Base-by-base conservation (phyloP, 2,797 vertebrate genomes). In the Sebastes hopkinsi region DNA sequence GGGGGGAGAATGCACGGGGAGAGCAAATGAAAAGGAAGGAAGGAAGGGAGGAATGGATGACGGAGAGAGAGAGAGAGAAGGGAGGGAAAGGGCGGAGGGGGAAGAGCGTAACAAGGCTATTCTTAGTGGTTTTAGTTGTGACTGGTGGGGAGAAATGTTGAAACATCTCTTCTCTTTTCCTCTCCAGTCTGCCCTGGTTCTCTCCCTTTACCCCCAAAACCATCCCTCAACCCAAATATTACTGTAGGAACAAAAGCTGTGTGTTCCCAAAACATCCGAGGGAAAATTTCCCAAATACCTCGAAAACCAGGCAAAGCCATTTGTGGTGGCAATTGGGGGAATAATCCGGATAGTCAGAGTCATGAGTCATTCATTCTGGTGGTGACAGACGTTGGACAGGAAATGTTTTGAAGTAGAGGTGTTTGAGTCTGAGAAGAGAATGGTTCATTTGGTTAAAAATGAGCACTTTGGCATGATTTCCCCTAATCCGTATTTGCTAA, bases 101-200 rank as follows among this genome's bases (percentile, higher is more conserved):
- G 77, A 69, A 81, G 67, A 80, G 58, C 14, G 23, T 75, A 80
- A 84, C 65, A 56, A 81, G 77, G 69, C 83, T 91, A 73, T 87
- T 91, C 89, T 92, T 89, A 86, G 86, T 86, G 92, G 85, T 89
- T 92, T 92, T 59, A 79, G 82, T 84, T 84, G 73, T 72, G 84
- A 89, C 77, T 85, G 58, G 46, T 66, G 22, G 38, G 32, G 60
- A 77, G 64, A 84, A 82, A 86, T 56, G 65, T 62, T 55, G 38
- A 66, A 85, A 82, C 16, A 20, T 83, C 74, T 29, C 25, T 25
- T 72, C 29, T 67, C 72, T 30, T 75, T 30, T 64, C 60, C 54
- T 62, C 50, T 54, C 23, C 72, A 55, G 72, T 23, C 32, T 75
- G 62, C 55, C 56, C 66, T 30, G 9, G 60, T 64, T 69, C 52